A percentile compares a stretch with the other conserved stretches of the same genome.
phyloP scores from a whole-genome alignment of 2,113 vertebrate species.

The Suncus etruscus region DNA sequence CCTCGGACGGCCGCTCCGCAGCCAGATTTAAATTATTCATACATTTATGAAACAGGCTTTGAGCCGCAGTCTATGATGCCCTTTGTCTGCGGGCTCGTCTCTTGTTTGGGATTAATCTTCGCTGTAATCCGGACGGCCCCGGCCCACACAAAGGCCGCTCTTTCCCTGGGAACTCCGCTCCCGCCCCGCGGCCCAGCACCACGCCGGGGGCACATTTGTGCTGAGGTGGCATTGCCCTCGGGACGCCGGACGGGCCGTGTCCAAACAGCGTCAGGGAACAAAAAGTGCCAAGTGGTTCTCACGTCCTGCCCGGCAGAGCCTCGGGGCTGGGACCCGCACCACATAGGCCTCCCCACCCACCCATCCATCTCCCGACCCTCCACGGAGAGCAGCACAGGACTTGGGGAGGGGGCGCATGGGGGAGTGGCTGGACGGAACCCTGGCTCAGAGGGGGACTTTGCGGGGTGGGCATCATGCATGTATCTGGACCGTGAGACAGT shows the following conservation, averaged over 20 bases:
- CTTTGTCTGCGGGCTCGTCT: slow-evolving; percentile 95
- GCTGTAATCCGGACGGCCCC: slow-evolving; percentile 91
- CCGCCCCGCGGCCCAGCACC: slow-evolving; percentile 85
- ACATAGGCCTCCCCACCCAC: too few species aligned
- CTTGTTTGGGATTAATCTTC: slow-evolving; percentile 96
- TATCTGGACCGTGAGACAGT: too few species aligned
- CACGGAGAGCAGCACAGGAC: too few species aligned
- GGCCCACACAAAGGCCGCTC: slow-evolving; percentile 90
- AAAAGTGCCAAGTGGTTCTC: slow-evolving; percentile 80
- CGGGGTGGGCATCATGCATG: too few species aligned
- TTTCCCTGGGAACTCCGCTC: slow-evolving; percentile 93
- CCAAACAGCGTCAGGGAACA: slow-evolving; percentile 77
- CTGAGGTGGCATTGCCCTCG: slow-evolving; percentile 87
- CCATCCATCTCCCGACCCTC: background rate
- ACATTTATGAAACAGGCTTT: slow-evolving; percentile 94
- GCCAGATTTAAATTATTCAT: slow-evolving; percentile 97
- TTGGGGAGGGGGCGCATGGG: too few species aligned
- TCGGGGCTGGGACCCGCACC: background rate
- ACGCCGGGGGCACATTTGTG: slow-evolving; percentile 87
- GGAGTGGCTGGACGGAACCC: too few species aligned
- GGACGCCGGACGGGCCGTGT: slow-evolving; percentile 76
- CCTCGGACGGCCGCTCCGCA: slow-evolving; percentile 90
- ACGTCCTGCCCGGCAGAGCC: slow-evolving; percentile 27
- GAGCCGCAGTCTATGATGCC: slow-evolving; percentile 92
- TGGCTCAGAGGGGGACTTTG: too few species aligned